phyloP scores from a whole-genome alignment of 2,797 vertebrate species.

The Falco biarmicus region DNA sequence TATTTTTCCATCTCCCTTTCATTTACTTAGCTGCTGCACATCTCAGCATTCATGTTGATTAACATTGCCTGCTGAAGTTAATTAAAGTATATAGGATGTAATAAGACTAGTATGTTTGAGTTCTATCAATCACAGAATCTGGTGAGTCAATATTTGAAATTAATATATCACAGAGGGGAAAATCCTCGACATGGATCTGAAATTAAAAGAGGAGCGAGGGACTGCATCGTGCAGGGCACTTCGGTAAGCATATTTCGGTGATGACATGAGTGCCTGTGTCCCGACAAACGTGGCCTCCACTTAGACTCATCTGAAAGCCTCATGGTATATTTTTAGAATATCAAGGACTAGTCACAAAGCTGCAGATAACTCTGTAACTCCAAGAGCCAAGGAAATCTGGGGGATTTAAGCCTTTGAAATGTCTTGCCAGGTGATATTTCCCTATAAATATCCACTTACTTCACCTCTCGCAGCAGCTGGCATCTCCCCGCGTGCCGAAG shows the following conservation, averaged over 20 bases:
- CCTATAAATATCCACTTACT: neutral
- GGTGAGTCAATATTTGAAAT: slow-evolving; percentile 61
- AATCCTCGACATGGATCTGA: neutral
- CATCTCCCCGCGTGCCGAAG: neutral
- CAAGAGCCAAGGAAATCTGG: neutral
- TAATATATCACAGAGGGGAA: slow-evolving; percentile 29
- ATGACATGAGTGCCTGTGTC: rapidly evolving
- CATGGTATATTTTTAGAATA: neutral
- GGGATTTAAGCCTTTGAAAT: neutral
- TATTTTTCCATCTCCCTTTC: slow-evolving; percentile 29
- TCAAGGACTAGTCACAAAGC: neutral
- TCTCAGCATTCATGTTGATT: slow-evolving; percentile 42
- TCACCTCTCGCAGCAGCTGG: neutral
- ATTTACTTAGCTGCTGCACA: slow-evolving; percentile 32
- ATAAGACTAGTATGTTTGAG: slow-evolving; percentile 65
- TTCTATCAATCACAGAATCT: slow-evolving; percentile 40
- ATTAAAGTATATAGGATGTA: slow-evolving; percentile 52
- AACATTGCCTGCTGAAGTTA: slow-evolving; percentile 46
- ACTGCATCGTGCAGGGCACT: neutral
- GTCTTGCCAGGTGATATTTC: neutral
- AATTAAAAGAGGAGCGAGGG: neutral
- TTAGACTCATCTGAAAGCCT: neutral
- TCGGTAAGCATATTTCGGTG: neutral
- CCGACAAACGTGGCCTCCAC: rapidly evolving
- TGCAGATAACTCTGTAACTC: neutral